phyloP scores from a whole-genome alignment of 2,797 vertebrate species.

The Enteromius fasciolatus region DNA sequence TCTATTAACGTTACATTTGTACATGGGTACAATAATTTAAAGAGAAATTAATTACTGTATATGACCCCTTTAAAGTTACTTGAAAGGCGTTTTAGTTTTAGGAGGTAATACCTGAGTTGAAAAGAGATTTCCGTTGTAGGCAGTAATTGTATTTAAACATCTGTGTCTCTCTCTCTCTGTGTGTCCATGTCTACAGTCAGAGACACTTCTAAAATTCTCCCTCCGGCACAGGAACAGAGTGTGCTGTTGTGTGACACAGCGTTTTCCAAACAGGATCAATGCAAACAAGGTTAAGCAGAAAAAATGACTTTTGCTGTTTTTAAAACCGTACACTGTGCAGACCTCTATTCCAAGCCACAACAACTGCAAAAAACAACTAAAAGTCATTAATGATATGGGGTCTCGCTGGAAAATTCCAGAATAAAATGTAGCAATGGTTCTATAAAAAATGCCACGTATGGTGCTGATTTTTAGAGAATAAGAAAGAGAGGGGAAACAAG shows the following conservation, averaged over 20 bases:
- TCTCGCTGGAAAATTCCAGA: constrained; percentile 37
- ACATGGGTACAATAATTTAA: neutral
- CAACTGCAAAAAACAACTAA: constrained; percentile 27
- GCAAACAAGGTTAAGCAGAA: constrained; percentile 27
- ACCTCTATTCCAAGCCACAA: constrained; percentile 42
- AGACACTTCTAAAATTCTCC: neutral
- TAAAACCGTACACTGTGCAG: constrained; percentile 21
- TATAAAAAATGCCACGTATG: constrained; percentile 45
- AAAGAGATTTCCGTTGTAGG: constrained; percentile 25
- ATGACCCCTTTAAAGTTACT: neutral
- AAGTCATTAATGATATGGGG: constrained; percentile 42
- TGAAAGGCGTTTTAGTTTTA: neutral
- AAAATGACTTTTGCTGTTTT: constrained; percentile 21
- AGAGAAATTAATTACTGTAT: neutral
- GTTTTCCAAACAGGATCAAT: constrained; percentile 39
- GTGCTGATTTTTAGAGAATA: constrained; percentile 10
- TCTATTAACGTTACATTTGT: neutral
- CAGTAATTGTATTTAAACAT: constrained; percentile 37
- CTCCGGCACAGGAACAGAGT: neutral
- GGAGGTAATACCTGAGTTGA: neutral
- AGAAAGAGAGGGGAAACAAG: constrained; percentile 20
- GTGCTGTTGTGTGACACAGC: neutral
- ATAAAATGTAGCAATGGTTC: constrained; percentile 33
- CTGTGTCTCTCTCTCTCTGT: neutral
- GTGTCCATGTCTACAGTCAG: neutral